Percentiles rank a stretch among this genome's conserved stretches.
Conservation (phyloP, 2,888 invertebrate genomes). For the Watsonalla binaria region DNA sequence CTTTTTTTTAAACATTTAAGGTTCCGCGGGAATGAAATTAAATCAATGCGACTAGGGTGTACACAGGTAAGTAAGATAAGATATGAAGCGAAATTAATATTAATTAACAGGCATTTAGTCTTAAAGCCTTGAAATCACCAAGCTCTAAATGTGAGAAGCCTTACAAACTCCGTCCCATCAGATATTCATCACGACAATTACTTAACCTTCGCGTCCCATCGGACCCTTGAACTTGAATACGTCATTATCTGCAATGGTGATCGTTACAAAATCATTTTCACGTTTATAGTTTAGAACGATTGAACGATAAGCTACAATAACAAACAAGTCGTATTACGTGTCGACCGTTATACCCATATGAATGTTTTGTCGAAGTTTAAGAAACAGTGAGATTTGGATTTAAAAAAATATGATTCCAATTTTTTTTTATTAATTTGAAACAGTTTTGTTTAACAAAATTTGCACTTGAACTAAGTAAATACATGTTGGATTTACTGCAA, state of each 20-base stretch:
- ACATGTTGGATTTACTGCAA: too few relatives aligned
- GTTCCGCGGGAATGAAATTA: too few relatives aligned
- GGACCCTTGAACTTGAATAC: conserved; percentile 40
- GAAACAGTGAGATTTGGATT: too few relatives aligned
- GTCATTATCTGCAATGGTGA: conserved; percentile 33
- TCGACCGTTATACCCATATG: background rate
- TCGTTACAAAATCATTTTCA: conserved; percentile 52
- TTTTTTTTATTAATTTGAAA: too few relatives aligned
- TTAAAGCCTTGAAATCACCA: background rate
- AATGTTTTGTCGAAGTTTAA: background rate
- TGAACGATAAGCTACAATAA: conserved; percentile 30
- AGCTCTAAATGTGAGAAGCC: background rate
- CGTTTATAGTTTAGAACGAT: conserved; percentile 33
- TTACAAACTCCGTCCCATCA: conserved; percentile 5
- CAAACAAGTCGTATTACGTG: conserved; percentile 21
- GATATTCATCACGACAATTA: conserved; percentile 15
- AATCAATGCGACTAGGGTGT: too few relatives aligned
- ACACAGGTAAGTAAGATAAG: too few relatives aligned
- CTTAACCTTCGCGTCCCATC: conserved; percentile 30
- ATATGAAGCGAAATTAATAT: too few relatives aligned
- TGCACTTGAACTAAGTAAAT: too few relatives aligned
- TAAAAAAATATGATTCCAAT: too few relatives aligned
- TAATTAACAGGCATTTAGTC: too few relatives aligned
- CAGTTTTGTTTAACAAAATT: too few relatives aligned
- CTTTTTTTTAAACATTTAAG: too few relatives aligned